Evolutionary conservation across 2,113 vertebrate genomes (phyloP), one percentile per base, ranked within the genome.

Genomic region (Oryzias melastigma): DNA sequence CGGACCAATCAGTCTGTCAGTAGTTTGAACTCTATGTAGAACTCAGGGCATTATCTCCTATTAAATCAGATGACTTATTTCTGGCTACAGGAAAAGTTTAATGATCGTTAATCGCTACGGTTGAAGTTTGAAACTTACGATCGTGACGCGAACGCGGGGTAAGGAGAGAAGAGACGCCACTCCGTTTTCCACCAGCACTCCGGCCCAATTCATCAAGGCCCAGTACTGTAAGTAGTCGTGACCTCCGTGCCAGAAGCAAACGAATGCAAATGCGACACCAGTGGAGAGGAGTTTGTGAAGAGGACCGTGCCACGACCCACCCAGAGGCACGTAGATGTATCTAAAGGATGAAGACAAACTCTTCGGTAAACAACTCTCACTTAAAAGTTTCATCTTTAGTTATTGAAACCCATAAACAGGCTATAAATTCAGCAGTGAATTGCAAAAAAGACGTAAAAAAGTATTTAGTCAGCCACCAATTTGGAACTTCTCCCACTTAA

Each of bases 241-340:
- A 56, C 94, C 93, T 10, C 97, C 97, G 0, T 99, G 97, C 97
- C 97, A 99, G 68, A 93, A 94, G 85, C 94, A 96, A 75, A 99
- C 92, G 15, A 98, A 98, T 0, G 93, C 91, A 22, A 99, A 99
- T 0, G 95, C 94, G 47, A 96, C 82, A 0, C 92, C 94, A 0
- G 94, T 94, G 66, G 95, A 96, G 7, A 96, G 54, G 14, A 95
- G 68, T 4, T 85, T 94, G 70, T 88, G 87, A 54, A 93, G 71
- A 7, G 72, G 58, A 17, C 94, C 95, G 0, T 82, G 87, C 18
- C 75, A 93, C 20, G 97, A 98, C 24, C 97, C 97, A 41, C 97
- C 97, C 84, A 95, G 52, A 0, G 97, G 97, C 66, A 98, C 85
- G 14, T 98, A 99, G 87, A 99, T 94, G 67, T 98, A 99, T 86